Conservation (phyloP, 1,140 invertebrate species). For the Hycleus cichorii region DNA sequence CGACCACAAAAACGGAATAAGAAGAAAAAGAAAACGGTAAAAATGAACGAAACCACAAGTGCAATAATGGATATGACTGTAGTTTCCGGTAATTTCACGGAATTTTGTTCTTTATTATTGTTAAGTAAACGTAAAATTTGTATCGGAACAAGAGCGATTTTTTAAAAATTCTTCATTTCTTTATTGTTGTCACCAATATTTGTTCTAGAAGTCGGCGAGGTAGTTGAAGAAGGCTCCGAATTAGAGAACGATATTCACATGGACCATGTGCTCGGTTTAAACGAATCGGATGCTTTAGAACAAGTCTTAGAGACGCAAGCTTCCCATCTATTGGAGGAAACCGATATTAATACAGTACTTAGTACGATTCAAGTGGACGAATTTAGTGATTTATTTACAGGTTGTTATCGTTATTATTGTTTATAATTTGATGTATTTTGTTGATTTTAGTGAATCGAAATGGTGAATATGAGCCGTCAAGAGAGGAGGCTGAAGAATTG, state of each 20-base stretch:
- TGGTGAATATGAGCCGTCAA: conserved; percentile 60
- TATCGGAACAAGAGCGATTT: background rate
- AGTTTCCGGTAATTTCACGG: conserved; percentile 8
- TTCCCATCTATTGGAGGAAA: conserved; percentile 62
- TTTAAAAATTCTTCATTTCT: too few species aligned
- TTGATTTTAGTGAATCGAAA: conserved; percentile 57
- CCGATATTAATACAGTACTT: conserved; percentile 80
- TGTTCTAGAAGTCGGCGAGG: conserved; percentile 26
- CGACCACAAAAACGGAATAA: conserved; percentile 64
- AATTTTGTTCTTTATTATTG: background rate
- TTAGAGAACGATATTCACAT: conserved; percentile 37
- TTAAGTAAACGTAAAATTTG: background rate
- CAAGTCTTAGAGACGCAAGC: conserved; percentile 35
- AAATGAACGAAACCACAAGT: conserved; percentile 21
- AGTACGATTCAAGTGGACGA: conserved; percentile 86
- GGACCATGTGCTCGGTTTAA: conserved; percentile 37
- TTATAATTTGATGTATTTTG: background rate
- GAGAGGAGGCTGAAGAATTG: conserved; percentile 76
- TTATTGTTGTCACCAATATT: background rate
- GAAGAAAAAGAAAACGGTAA: conserved; percentile 36
- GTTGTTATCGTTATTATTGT: conserved; percentile 38
- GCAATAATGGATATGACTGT: conserved; percentile 22
- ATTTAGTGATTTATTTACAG: conserved; percentile 82
- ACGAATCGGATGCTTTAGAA: conserved; percentile 35
- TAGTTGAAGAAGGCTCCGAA: conserved; percentile 28